Evolutionary conservation across 2,888 invertebrate genomes (phyloP).

Genomic region (Apotomis capreana): DNA sequence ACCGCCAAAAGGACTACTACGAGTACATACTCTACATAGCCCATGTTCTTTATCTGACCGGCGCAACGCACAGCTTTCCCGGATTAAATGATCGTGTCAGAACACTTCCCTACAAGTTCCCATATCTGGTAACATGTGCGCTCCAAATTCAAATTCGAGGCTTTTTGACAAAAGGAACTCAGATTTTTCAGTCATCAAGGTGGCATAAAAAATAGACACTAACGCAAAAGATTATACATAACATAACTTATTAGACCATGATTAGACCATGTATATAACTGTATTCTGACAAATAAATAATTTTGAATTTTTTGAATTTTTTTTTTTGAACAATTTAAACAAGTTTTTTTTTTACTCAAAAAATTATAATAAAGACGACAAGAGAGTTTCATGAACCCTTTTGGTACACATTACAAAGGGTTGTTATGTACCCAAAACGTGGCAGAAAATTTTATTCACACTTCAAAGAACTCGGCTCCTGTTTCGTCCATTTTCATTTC

Average conservation of each 20-base stretch:
- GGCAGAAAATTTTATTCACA: conserved; percentile 29
- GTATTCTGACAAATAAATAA: no score
- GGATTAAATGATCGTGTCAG: no score
- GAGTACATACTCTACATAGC: no score
- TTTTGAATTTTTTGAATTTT: no score
- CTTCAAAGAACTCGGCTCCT: conserved; percentile 34
- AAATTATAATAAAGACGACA: conserved; percentile 17
- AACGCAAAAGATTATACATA: neutral
- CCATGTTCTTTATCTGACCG: no score
- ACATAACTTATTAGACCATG: no score
- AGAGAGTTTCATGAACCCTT: conserved; percentile 21
- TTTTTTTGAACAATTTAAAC: neutral
- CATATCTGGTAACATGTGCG: no score
- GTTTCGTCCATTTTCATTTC: conserved; percentile 25
- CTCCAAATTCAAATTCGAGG: no score
- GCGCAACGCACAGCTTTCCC: no score
- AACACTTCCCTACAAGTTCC: no score
- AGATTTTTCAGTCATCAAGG: neutral
- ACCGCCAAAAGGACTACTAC: no score
- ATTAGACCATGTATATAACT: no score
- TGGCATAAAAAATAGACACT: neutral
- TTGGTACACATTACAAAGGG: conserved; percentile 31
- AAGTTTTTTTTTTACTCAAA: neutral
- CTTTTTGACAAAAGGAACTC: neutral
- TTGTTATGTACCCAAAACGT: conserved; percentile 22